Base-by-base conservation (phyloP, 2,113 vertebrate genomes). In the Aphyosemion australe region DNA sequence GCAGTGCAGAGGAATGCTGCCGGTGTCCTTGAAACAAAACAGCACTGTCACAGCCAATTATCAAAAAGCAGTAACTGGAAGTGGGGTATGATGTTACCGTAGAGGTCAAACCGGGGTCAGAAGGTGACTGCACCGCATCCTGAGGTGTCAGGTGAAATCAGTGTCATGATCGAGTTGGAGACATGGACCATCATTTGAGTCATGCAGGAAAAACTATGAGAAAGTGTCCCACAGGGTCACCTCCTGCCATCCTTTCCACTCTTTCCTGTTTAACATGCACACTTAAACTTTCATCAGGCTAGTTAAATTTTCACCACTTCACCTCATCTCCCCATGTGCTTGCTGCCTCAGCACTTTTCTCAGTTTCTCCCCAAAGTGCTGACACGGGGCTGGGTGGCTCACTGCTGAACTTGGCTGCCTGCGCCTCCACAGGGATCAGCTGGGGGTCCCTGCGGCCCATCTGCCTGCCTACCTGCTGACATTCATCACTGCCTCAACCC, bases 241-340 rank as follows among this genome's bases (percentile, higher is more conserved):
- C 70, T 65, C 56, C 69, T 47, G 54, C 52, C 51, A 48, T 54
- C 45, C 59, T 42, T 21, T 52, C 20, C 12, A 55, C 4, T 15
- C 68, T 59, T 49, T 34, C 72, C 82, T 87, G 74, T 82, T 89
- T 88, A 82, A 74, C 68, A 82, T 88, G 82, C 85, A 74, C 78
- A 73, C 79, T 83, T 83, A 83, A 86, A 83, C 82, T 86, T 89
- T 84, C 79, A 89, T 89, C 79, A 77, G 65, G 69, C 67, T 82
- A 64, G 75, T 88, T 83, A 84, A 75, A 82, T 80, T 84, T 85
- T 88, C 82, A 86, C 77, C 79, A 82, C 81, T 78, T 84, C 76
- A 83, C 82, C 76, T 82, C 78, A 37, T 74, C 61, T 57, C 72
- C 62, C 49, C 20, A 65, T 19, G 5, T 42, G 46, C 42, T 58